phyloP scores from a whole-genome alignment of 2,888 invertebrate species.

The Drosophila falleni region DNA sequence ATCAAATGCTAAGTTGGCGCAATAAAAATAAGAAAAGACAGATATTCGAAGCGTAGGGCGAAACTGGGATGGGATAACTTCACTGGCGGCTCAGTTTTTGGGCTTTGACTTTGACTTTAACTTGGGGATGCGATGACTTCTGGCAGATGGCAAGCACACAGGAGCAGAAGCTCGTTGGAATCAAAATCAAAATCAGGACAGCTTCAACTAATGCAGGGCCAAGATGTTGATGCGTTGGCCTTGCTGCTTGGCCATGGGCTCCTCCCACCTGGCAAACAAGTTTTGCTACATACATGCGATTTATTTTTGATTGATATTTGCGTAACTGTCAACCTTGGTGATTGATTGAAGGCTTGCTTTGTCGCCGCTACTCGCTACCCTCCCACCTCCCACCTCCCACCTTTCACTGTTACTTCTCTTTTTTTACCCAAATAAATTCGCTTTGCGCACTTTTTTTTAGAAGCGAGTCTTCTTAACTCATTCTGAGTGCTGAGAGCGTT shows the following conservation, averaged over 20 bases:
- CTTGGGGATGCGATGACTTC: slow-evolving; percentile 39
- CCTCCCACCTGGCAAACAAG: slow-evolving; percentile 74
- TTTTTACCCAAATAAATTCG: no score
- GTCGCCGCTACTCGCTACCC: background rate
- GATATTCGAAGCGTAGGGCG: slow-evolving; percentile 14
- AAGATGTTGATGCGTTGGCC: slow-evolving; percentile 49
- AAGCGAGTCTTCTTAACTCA: slow-evolving; percentile 6
- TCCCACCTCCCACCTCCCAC: background rate
- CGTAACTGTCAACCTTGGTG: slow-evolving; percentile 78
- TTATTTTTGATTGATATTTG: slow-evolving; percentile 80
- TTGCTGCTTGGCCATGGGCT: slow-evolving; percentile 18
- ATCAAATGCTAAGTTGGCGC: slow-evolving; percentile 61
- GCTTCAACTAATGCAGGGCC: slow-evolving; percentile 52
- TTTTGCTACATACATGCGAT: slow-evolving; percentile 75
- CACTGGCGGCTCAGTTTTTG: slow-evolving; percentile 21
- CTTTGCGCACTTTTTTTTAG: no score
- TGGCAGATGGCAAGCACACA: slow-evolving; percentile 34
- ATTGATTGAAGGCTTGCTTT: slow-evolving; percentile 73
- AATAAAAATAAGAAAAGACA: slow-evolving; percentile 45
- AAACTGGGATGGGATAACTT: slow-evolving; percentile 18
- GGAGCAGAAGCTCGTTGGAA: slow-evolving; percentile 26
- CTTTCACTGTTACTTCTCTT: background rate
- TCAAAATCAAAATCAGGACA: slow-evolving; percentile 27
- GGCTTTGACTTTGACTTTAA: slow-evolving; percentile 20
- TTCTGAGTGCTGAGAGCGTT: slow-evolving; percentile 39